Evolutionary conservation across 2,797 vertebrate genomes (phyloP), one percentile per base, ranked within the genome.

Genomic region (Eupleurogrammus muticus): DNA sequence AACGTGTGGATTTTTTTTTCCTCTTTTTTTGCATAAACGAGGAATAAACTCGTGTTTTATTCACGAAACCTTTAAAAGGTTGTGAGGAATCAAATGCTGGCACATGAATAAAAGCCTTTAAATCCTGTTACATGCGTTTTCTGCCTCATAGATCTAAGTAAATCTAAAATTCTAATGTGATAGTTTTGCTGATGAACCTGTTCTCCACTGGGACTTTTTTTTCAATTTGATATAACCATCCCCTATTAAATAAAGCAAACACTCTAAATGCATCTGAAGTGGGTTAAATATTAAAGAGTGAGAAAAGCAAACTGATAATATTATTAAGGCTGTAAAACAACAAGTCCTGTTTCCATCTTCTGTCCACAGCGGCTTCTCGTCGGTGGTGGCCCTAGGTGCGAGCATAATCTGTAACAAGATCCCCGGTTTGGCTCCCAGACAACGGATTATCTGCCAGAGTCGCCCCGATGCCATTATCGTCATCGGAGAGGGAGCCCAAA

Each of bases 401-500:
- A 99, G 96, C 90, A 98, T 99, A 92, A 99, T 99, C 93, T 99
- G 98, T 89, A 99, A 97, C 93, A 98, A 98, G 94, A 99, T 99
- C 90, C 98, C 98, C 10, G 97, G 98, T 68, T 93, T 99, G 81
- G 97, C 97, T 50, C 97, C 98, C 67, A 93, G 98, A 89, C 98
- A 99, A 87, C 95, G 98, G 93, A 96, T 97, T 21, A 99, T 99
- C 95, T 99, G 98, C 94, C 97, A 99, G 94, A 98, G 96, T 94
- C 96, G 97, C 78, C 98, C 98, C 9, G 98, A 99, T 94, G 98
- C 98, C 88, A 98, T 99, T 89, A 97, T 99, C 84, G 96, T 99
- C 91, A 99, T 99, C 69, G 97, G 97, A 91, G 96, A 99, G 92
- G 98, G 98, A 81, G 97, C 96, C 13, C 97, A 99, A 92, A 98